Evolutionary conservation across 1,140 invertebrate genomes (phyloP), one percentile per base, ranked within the genome.

Genomic region (Ips nitidus): DNA sequence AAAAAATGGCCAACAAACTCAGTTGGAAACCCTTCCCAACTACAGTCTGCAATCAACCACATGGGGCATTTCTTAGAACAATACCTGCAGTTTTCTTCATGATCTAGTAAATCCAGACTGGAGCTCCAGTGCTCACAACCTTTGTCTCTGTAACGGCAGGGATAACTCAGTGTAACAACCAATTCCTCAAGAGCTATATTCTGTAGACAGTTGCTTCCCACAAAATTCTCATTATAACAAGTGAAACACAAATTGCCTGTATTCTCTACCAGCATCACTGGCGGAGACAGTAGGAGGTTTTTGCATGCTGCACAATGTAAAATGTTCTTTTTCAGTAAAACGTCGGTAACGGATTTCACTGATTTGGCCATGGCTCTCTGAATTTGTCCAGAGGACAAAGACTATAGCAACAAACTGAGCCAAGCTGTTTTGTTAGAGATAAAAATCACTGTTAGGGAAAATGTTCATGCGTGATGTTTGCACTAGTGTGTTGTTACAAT

Each of bases 1-100:
- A 65, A 67, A 47, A 75, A 73, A 55, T 75, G 74, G 38, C 66
- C 65, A 56, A 69, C 43, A 66, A 75, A 73, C 66, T 75, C 69
- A 8, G 41, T 65, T 41, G 66, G 58, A 50, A 67, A 70, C 1
- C 73, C 74, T 65, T 74, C 68, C 75, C 74, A 75, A 5, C 45
- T 38, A 66, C 75, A 76, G 4, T 61, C 58, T 6, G 41, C 39
- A 38, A 71, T 42, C 7, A 64, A 66, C 52, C 63, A 52, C 66
- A 74, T 70, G 4, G 71, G 64, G 62, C 75, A 75, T 45, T 58
- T 63, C 50, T 70, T 70, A 8, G 69, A 70, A n/a, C 72, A 66
- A 65, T 60, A 75, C 66, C 61, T 69, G 43, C 74, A 75, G 53
- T 69, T 71, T 42, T 60, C 71, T 66, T 75, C 70, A 52, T 75